Evolutionary conservation across 2,797 vertebrate species (phyloP), one percentile per base, ranked within the genome.

Genomic region (Cynodonichthys magdalenae): DNA sequence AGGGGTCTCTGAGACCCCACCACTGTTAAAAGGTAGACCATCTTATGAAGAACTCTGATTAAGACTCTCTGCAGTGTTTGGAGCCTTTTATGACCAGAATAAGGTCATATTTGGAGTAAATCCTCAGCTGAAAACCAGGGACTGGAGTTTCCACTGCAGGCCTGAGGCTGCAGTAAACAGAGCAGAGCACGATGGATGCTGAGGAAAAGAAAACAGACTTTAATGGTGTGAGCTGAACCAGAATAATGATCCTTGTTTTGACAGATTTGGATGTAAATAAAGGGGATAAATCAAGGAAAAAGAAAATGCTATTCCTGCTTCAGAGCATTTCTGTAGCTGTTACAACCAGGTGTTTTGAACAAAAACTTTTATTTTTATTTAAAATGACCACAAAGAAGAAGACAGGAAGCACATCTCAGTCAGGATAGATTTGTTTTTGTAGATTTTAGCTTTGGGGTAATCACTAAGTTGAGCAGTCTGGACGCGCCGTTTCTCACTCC

Each of bases 181-280:
- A 14, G 29, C 14, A 41, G 34, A 41, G 9, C 34, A 41, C 19
- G 24, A 50, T 28, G 27, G 53, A 34, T 53, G 19, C 34, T 53
- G 31, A n/a, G 14, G 36, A 42, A 54, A 54, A 15, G 34, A 54
- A 54, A 20, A 41, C 36, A 54, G 8, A 15, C 39, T 57, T 46
- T 11, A 18, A 44, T n/a, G 55, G 27, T n/a, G 15, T 28, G 15
- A 27, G 8, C 18, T 19, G 24, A 24, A 14, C 10, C 27, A 15
- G 11, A 57, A 28, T 18, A 29, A 46, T 3, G 2, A 15, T 45
- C 5, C 4, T 9, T 42, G 20, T 44, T 42, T 42, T 57, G 42
- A 31, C n/a, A n/a, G 15, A 27, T 3, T 0, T 45, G 20, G 24
- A 42, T 5, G 17, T 24, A 18, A 31, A 45, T 46, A 27, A 31